These are phyloP conservation scores for human (Homo sapiens) DNA, from an alignment of 2,113 vertebrate species.

Conservation along the genomic window GRCh38 chr12:125321001-125321500, in stretches of 20 bases:
- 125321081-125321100: background rate
- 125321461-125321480: background rate
- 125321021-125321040: background rate
- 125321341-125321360: accelerated
- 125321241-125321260: background rate
- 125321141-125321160: background rate
- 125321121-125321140: background rate
- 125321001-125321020: accelerated
- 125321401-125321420: background rate
- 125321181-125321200: background rate
- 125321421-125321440: accelerated
- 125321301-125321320: background rate
- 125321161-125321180: background rate
- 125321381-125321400: background rate
- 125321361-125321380: background rate
- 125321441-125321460: background rate
- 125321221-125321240: background rate
- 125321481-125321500: background rate
- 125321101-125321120: background rate
- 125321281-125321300: background rate
- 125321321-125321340: background rate
- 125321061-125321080: accelerated
- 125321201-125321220: background rate
- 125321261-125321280: background rate
- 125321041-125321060: accelerated